Conservation (phyloP, 2,888 invertebrate species). For the Oxyteleia sp. region DNA sequence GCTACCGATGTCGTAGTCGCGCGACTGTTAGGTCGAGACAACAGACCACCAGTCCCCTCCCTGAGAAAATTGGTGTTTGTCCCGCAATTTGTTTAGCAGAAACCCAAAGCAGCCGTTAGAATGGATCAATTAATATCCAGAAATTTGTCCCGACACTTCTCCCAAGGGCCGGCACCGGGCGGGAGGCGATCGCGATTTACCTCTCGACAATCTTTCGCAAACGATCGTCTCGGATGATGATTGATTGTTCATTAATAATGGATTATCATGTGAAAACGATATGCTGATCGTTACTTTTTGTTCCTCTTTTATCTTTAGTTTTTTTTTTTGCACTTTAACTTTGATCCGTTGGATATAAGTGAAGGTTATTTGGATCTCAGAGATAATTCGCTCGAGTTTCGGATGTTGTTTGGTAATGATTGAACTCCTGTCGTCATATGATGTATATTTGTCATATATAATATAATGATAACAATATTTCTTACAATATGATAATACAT, state of each 20-base stretch:
- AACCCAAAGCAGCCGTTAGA: constrained; percentile 29
- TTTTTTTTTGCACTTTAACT: neutral
- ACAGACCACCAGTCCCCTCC: constrained; percentile 18
- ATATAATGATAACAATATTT: too few relatives aligned
- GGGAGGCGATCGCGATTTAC: constrained; percentile 64
- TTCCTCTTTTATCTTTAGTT: neutral
- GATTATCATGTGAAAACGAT: too few relatives aligned
- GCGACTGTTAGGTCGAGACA: constrained; percentile 37
- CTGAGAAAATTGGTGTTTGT: constrained; percentile 39
- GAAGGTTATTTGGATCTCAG: constrained; percentile 13
- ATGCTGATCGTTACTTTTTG: neutral
- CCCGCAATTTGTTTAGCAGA: constrained; percentile 39
- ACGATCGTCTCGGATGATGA: constrained; percentile 31
- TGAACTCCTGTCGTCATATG: too few relatives aligned
- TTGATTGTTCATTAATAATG: constrained; percentile 3
- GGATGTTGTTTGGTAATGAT: constrained; percentile 39
- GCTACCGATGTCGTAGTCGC: constrained; percentile 47
- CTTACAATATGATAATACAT: too few relatives aligned
- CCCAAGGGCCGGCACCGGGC: constrained; percentile 44
- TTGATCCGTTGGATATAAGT: too few relatives aligned
- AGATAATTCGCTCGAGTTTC: constrained; percentile 19
- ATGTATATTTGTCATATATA: too few relatives aligned
- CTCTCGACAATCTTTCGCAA: constrained; percentile 40
- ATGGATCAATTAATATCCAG: constrained; percentile 28
- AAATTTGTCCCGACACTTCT: constrained; percentile 55